Evolutionary conservation across 2,113 vertebrate genomes (phyloP).

Genomic region (Apeltes quadracus): DNA sequence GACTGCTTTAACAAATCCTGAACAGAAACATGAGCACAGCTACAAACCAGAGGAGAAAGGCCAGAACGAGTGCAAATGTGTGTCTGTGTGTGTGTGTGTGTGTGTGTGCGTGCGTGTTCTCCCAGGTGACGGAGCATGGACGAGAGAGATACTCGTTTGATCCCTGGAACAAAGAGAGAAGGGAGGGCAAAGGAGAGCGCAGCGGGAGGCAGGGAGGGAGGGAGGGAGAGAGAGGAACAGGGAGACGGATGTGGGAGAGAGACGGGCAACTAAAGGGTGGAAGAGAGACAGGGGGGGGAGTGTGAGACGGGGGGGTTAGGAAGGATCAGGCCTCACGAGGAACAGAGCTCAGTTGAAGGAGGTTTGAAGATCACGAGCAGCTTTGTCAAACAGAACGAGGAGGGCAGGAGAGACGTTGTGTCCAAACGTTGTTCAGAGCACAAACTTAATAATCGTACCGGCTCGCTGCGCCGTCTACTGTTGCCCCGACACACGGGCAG

Average conservation of each 20-base stretch:
- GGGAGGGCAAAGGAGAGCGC: conserved; percentile 64
- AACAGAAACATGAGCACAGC: conserved; percentile 44
- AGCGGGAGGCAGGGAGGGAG: conserved; percentile 44
- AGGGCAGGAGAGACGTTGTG: conserved; percentile 37
- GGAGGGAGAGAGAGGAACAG: conserved; percentile 31
- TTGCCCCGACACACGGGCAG: background rate
- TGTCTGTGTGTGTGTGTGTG: conserved; percentile 19
- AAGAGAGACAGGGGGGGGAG: conserved; percentile 33
- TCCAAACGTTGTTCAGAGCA: conserved; percentile 44
- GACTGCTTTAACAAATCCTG: conserved; percentile 43
- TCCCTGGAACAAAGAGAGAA: conserved; percentile 75
- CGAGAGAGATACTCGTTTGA: conserved; percentile 73
- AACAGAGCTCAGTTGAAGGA: conserved; percentile 72
- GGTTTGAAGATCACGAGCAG: conserved; percentile 74
- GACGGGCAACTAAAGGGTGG: conserved; percentile 41
- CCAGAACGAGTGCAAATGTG: background rate
- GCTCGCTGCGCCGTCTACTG: conserved; percentile 16
- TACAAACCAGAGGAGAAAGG: conserved; percentile 40
- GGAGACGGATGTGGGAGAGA: conserved; percentile 31
- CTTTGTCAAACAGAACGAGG: conserved; percentile 66
- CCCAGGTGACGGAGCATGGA: conserved; percentile 68
- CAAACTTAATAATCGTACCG: conserved; percentile 2
- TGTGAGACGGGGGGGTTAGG: conserved; percentile 37
- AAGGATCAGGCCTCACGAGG: conserved; percentile 69
- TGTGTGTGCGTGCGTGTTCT: conserved; percentile 48